Conservation (phyloP, 1,140 invertebrate genomes). For the Trypoxylus dichotomus region DNA sequence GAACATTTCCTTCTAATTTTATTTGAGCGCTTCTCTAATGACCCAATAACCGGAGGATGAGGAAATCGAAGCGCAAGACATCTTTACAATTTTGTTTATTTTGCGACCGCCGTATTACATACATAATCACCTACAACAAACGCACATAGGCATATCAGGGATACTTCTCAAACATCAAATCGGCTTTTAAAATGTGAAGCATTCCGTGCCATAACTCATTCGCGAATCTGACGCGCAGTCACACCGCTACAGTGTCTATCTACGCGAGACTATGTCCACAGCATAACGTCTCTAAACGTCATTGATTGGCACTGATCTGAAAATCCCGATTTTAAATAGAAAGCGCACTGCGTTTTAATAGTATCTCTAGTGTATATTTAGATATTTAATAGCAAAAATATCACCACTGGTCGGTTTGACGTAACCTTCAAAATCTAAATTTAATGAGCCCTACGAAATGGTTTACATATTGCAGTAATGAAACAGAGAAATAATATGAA, state of each 20-base stretch:
- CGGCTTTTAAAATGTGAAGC: neutral
- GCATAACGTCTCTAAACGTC: neutral
- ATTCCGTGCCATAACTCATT: conserved; percentile 3
- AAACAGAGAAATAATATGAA: neutral
- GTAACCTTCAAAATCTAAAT: conserved; percentile 19
- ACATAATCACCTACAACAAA: neutral
- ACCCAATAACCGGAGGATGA: neutral
- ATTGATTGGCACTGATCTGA: conserved; percentile 25
- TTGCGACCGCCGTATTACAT: neutral
- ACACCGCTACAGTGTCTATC: neutral
- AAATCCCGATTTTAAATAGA: conserved; percentile 20
- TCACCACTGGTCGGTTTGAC: conserved; percentile 12
- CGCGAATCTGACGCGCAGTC: neutral
- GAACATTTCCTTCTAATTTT: neutral
- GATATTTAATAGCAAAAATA: conserved; percentile 12
- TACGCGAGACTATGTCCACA: conserved; percentile 5
- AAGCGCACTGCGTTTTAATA: conserved; percentile 23
- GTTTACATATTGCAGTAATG: neutral
- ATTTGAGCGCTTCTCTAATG: neutral
- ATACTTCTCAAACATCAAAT: neutral
- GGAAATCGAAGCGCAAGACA: neutral
- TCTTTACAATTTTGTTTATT: neutral
- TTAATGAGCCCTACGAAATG: conserved; percentile 19
- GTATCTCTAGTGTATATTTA: conserved; percentile 6
- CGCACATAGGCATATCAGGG: neutral